phyloP scores from a whole-genome alignment of 2,797 vertebrate species.

The Aldrovandia affinis region DNA sequence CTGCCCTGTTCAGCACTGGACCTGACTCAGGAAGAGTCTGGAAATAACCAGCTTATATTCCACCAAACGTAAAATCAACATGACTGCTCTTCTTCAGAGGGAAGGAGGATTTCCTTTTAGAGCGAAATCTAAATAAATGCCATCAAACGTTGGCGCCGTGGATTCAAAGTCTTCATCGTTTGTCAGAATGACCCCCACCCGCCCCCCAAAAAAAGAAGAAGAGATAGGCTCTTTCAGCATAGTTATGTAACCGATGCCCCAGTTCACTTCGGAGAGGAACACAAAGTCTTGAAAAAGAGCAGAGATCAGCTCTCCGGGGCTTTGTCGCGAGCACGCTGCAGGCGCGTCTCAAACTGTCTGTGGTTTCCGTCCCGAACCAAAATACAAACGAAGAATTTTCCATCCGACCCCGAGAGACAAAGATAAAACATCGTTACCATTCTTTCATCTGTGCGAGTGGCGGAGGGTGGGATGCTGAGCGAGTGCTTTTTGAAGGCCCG shows the following conservation, averaged over 20 bases:
- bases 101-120: neutral
- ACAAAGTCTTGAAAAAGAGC: neutral
- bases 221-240: neutral
- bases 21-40: neutral
- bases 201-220: neutral
- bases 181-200: neutral
- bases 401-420: neutral
- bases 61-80: neutral
- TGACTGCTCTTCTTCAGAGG: neutral
- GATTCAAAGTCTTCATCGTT: neutral
- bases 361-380: constrained; percentile 3
- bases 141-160: neutral
- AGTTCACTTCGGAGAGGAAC: neutral
- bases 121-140: constrained; percentile 1
- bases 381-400: neutral
- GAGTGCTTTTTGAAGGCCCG: neutral
- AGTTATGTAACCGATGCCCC: neutral
- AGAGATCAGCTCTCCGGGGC: neutral
- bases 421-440: neutral
- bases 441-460: neutral
- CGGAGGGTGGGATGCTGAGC: too few relatives aligned
- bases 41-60: neutral
- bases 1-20: neutral
- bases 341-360: neutral
- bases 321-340: neutral